A percentile compares a stretch with the other conserved stretches of the same genome.
Evolutionary conservation across 2,797 vertebrate genomes (phyloP).

Genomic region (Hybognathus amarus): DNA sequence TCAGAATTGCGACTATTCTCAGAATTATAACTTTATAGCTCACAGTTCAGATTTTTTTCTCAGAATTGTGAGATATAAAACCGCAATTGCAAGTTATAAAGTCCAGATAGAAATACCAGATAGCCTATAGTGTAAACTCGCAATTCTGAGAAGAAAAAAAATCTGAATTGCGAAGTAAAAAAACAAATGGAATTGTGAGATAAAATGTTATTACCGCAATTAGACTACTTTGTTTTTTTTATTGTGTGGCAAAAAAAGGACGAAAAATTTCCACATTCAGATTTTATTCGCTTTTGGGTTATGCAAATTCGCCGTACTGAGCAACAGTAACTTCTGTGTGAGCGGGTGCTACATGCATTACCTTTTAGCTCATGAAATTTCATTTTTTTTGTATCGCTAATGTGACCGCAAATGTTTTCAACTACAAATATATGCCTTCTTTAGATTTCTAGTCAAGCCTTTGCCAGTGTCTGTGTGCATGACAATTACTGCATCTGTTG

Average conservation of each 20-base stretch:
- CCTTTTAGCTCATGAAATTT: not conserved
- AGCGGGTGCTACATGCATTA: not conserved
- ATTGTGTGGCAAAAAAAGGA: not conserved
- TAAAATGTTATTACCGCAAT: not conserved
- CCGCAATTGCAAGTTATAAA: not conserved
- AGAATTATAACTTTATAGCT: not conserved
- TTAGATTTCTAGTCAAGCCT: conserved; percentile 14
- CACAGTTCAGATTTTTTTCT: not conserved
- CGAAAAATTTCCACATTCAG: not conserved
- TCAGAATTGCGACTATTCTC: not conserved
- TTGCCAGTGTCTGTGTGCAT: conserved; percentile 31
- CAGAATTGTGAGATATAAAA: not conserved
- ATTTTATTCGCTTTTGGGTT: not conserved
- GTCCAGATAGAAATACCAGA: not conserved
- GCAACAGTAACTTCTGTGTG: not conserved
- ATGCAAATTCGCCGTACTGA: not conserved
- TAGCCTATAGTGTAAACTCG: not conserved
- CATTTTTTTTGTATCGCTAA: not conserved
- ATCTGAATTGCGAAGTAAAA: not conserved
- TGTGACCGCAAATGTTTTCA: conserved; percentile 4
- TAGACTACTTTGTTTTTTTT: not conserved
- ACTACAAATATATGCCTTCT: conserved; percentile 15
- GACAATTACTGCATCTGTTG: conserved; percentile 2
- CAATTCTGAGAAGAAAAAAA: not conserved
- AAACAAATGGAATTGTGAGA: not conserved